These are phyloP conservation scores for Harpagoxenus sublaevis DNA, from an alignment of 2,888 invertebrate species.

Conservation along the genomic window DNA sequence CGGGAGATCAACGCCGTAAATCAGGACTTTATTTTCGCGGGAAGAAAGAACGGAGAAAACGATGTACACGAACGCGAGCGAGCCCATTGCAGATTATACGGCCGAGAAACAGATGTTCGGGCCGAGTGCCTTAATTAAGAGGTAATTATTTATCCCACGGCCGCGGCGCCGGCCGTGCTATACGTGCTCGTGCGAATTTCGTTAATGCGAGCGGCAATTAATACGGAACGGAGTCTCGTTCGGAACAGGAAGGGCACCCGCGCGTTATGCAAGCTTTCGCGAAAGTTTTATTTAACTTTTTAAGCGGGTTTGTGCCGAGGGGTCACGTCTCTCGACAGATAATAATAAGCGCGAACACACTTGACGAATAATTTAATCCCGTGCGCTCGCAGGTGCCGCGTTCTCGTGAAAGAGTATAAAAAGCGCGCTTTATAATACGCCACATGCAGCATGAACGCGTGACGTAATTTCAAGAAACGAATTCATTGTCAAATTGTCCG, in stretches of 20 bases:
- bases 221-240: conserved; percentile 51
- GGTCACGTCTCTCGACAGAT: conserved; percentile 28
- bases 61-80: conserved; percentile 59
- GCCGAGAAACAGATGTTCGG: conserved; percentile 75
- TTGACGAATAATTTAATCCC: conserved; percentile 53
- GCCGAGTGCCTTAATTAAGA: conserved; percentile 77
- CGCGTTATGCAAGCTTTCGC: conserved; percentile 34
- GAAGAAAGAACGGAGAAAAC: conserved; percentile 53
- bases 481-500: conserved; percentile 43
- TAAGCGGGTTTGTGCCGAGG: background rate
- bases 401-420: conserved; percentile 39
- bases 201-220: conserved; percentile 69
- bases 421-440: conserved; percentile 30
- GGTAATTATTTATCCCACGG: conserved; percentile 74
- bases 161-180: background rate
- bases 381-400: conserved; percentile 19
- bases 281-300: conserved; percentile 11
- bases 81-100: conserved; percentile 64
- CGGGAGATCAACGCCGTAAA: conserved; percentile 75
- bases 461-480: conserved; percentile 28
- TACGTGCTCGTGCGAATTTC: conserved; percentile 52
- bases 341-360: conserved; percentile 21
- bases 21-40: conserved; percentile 78
- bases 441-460: background rate
- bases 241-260: conserved; percentile 54